Evolutionary conservation across 2,113 vertebrate species (phyloP), one percentile per base, ranked within the genome.

Genomic region (Natator depressus): DNA sequence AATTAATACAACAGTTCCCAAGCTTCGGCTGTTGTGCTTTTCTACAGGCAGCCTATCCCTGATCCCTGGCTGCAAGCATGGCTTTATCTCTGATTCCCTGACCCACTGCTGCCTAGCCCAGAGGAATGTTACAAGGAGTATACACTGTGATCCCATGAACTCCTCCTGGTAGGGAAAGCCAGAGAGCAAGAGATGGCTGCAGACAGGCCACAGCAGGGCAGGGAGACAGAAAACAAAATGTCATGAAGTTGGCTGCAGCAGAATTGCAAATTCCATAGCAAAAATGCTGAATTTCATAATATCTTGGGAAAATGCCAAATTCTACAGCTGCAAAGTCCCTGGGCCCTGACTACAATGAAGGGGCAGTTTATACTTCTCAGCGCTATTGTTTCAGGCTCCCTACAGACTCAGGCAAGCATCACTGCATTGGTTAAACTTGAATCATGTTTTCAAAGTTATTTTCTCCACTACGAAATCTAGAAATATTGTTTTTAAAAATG

Each of bases 341-440:
- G 38, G 38, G 27, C 7, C 76, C 59, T 72, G 62, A 9, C n/a
- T 31, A 54, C 55, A 59, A 14, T n/a, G 0, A 25, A 3, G 12
- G n/a, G 82, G 79, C 19, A 82, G 8, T 3, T 75, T n/a, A 13
- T 0, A 0, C 25, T 11, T 80, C 65, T 6, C 46, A 0, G 0
- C 24, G 29, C 1, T 62, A 2, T 3, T 46, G 65, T 91, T 38
- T 20, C 35, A 46, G 5, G 9, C 1, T 81, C 5, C 9, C 59
- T 83, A 12, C 0, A 1, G 0, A 0, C 24, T 35, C 1, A 1
- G 82, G 19, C 6, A 35, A 6, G 19, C 0, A 2, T 3, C 22
- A 5, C 0, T 12, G n/a, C 20, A 9, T 5, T 81, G 2, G 78
- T 72, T 78, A 17, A 24, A 69, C 31, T n/a, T 69, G 53, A 35